Percentiles rank a stretch among this genome's conserved stretches.
Evolutionary conservation across 2,888 invertebrate genomes (phyloP).

Genomic region (Phengaris arion): DNA sequence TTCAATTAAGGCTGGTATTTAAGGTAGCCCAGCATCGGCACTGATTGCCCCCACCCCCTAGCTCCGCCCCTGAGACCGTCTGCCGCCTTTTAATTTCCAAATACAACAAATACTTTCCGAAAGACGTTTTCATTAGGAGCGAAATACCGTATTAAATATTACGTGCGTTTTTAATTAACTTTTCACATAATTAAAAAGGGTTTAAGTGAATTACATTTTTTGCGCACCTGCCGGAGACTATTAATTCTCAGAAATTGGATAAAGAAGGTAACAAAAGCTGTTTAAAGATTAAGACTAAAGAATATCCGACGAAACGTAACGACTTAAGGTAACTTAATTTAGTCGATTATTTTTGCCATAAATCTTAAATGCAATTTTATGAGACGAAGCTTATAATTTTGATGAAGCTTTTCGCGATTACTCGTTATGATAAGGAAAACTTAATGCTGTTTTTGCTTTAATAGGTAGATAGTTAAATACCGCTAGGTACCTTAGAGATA

Average conservation of each 20-base stretch:
- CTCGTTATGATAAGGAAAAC: background rate
- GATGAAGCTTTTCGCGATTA: background rate
- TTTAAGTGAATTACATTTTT: background rate
- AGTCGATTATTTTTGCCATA: conserved; percentile 19
- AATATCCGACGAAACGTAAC: conserved; percentile 1
- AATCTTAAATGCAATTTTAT: conserved; percentile 11
- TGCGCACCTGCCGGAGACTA: conserved; percentile 1
- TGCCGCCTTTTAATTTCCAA: conserved; percentile 74
- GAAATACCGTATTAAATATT: conserved; percentile 38
- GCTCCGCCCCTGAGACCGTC: conserved; percentile 55
- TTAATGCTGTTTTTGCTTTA: background rate
- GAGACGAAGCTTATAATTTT: conserved; percentile 13
- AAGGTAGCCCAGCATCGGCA: conserved; percentile 70
- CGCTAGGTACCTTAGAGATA: too few species aligned
- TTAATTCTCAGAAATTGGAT: conserved; percentile 12
- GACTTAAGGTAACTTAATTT: conserved; percentile 26
- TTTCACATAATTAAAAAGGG: conserved; percentile 24
- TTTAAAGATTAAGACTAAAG: conserved; percentile 13
- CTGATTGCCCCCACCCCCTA: conserved; percentile 66
- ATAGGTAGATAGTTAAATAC: too few species aligned
- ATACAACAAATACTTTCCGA: conserved; percentile 68
- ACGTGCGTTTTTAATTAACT: conserved; percentile 27
- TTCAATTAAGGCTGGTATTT: conserved; percentile 79
- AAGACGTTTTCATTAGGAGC: conserved; percentile 42
- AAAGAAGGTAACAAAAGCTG: background rate